Evolutionary conservation across 1,140 invertebrate genomes (phyloP).

Genomic region (Achatina immaculata): DNA sequence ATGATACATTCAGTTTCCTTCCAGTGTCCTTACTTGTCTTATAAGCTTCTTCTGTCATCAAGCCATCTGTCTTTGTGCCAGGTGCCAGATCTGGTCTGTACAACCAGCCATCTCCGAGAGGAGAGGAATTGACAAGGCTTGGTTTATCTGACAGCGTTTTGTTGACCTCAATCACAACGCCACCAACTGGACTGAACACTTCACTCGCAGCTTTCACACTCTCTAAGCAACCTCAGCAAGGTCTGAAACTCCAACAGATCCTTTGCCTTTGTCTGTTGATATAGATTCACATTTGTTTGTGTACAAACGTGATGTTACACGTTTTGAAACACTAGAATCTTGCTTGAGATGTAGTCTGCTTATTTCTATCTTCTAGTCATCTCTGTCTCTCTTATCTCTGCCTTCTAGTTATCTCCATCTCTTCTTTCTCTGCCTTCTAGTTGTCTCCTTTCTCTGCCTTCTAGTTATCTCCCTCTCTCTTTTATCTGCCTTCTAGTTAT

Average conservation of each 20-base stretch:
- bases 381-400: too few species aligned
- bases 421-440: too few species aligned
- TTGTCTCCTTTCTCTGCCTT: too few species aligned
- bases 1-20: too few species aligned
- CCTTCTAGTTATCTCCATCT: too few species aligned
- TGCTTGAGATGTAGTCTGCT: too few species aligned
- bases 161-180: constrained; percentile 90
- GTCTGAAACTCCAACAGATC: constrained; percentile 61
- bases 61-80: constrained; percentile 80
- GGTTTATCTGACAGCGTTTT: constrained; percentile 84
- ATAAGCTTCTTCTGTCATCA: constrained; percentile 92
- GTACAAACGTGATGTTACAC: constrained; percentile 49
- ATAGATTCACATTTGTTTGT: constrained; percentile 64
- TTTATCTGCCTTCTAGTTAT: too few species aligned
- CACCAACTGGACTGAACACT: constrained; percentile 91
- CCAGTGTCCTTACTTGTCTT: constrained; percentile 76
- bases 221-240: constrained; percentile 58
- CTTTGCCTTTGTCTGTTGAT: constrained; percentile 42
- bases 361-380: too few species aligned
- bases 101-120: constrained; percentile 95
- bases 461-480: too few species aligned
- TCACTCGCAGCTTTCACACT: constrained; percentile 98
- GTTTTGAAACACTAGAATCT: too few species aligned
- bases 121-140: constrained; percentile 88
- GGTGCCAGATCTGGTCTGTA: constrained; percentile 89